Evolutionary conservation across 64 coral and sea anemone genomes (phyloP), one percentile per base, ranked within the genome.

Genomic region (Actinia equina): DNA sequence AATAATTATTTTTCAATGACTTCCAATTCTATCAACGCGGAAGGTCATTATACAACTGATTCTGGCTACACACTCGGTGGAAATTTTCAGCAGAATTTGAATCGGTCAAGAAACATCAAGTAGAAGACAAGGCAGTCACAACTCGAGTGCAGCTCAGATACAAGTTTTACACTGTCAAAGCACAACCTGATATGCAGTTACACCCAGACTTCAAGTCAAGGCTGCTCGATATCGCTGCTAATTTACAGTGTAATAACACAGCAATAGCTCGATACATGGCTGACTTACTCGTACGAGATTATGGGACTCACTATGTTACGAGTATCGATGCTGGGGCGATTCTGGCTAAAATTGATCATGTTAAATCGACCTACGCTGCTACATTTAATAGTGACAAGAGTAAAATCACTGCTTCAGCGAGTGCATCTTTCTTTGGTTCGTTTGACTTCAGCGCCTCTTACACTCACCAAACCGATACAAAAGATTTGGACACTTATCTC

Each of bases 191-290:
- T 52, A 84, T 71, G 30, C 89, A 88, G 43, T 46, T 98, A 16
- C 92, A 98, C 55, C 89, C 95, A 43, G 87, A 60, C 44, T 98
- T 98, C 59, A 98, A 98, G 49, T 59, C 89, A 10, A 86, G 89
- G 58, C 56, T 98, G 7, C 87, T 98, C 0, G 92, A 92, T 81
- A 94, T 98, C 53, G 95, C 89, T 2, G 87, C 92, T 52, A 89
- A 98, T 86, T 30, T 98, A 56, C 95, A 98, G 57, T 84, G 83
- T 19, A 98, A 94, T 13, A 98, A 98, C 49, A 94, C 90, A 20
- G 89, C 83, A 0, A 87, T 92, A 14, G 92, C 92, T 10, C 85
- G 88, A 22, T 98, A 71, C 86, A 62, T 98, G 78, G 87, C 92
- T 0, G 89, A 92, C 22, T 43, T 94, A 60, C 71, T 98, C 20